Conservation (phyloP, 2,888 invertebrate genomes). For the Hypercompe scribonia region DNA sequence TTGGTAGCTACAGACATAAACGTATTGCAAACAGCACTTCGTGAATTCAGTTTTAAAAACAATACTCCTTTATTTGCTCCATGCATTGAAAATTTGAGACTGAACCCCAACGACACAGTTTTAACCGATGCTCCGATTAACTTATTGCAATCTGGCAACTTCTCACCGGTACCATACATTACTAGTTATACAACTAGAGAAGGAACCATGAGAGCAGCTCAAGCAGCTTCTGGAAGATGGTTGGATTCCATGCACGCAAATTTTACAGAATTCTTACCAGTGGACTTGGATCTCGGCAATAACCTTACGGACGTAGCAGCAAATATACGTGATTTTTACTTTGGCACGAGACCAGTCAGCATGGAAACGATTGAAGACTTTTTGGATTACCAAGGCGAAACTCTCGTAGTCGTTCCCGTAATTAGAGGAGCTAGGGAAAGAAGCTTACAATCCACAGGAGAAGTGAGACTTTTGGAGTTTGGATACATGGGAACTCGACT, state of each 20-base stretch:
- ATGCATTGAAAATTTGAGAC: constrained; percentile 68
- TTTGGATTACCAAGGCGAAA: constrained; percentile 76
- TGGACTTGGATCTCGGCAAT: constrained; percentile 63
- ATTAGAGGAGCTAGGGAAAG: constrained; percentile 71
- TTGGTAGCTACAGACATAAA: constrained; percentile 59
- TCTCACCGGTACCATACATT: constrained; percentile 71
- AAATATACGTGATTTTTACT: constrained; percentile 68
- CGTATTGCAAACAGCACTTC: constrained; percentile 59
- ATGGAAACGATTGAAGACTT: constrained; percentile 72
- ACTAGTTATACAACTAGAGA: constrained; percentile 72
- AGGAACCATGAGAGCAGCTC: constrained; percentile 71
- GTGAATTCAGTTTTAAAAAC: constrained; percentile 65
- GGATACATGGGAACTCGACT: constrained; percentile 68
- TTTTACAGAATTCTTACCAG: constrained; percentile 72
- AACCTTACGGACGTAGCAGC: constrained; percentile 56
- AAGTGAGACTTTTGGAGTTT: constrained; percentile 72
- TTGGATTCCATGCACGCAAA: constrained; percentile 68
- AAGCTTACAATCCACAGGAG: constrained; percentile 60
- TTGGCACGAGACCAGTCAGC: constrained; percentile 58
- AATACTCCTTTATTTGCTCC: constrained; percentile 78
- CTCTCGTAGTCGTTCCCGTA: constrained; percentile 65
- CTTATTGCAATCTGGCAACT: constrained; percentile 67
- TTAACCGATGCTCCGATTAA: constrained; percentile 70
- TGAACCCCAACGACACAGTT: constrained; percentile 62
- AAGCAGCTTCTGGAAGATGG: constrained; percentile 66